phyloP scores from a whole-genome alignment of 2,888 invertebrate genomes.

The Nephrotoma flavescens region DNA sequence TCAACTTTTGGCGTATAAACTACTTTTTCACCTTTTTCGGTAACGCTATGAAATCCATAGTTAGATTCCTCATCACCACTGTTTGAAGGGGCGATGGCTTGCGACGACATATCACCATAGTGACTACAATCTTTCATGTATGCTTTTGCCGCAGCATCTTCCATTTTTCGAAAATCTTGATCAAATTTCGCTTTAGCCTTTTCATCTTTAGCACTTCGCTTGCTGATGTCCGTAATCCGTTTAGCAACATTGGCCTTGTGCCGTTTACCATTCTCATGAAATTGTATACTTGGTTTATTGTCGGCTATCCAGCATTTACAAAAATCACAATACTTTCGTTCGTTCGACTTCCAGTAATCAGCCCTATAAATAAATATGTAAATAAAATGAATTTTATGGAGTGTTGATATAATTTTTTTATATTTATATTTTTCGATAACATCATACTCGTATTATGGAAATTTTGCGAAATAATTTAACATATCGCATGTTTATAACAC shows the following conservation, averaged over 20 bases:
- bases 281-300: constrained; percentile 89
- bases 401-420: background rate
- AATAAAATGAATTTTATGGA: background rate
- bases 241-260: constrained; percentile 87
- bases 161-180: constrained; percentile 73
- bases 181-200: constrained; percentile 65
- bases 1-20: constrained; percentile 20
- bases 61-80: background rate
- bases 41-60: constrained; percentile 9
- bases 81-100: constrained; percentile 9
- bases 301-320: constrained; percentile 98
- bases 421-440: background rate
- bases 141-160: constrained; percentile 76
- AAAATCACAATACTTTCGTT: constrained; percentile 89
- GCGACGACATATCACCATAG: constrained; percentile 27
- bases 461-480: background rate
- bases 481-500: background rate
- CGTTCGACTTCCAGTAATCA: constrained; percentile 94
- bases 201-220: constrained; percentile 66
- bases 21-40: constrained; percentile 1
- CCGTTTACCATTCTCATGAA: constrained; percentile 84
- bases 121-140: constrained; percentile 65
- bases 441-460: background rate
- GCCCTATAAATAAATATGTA: constrained; percentile 45
- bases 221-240: constrained; percentile 68